phyloP scores from a whole-genome alignment of 2,113 vertebrate species.

The Pterocles burchelli region DNA sequence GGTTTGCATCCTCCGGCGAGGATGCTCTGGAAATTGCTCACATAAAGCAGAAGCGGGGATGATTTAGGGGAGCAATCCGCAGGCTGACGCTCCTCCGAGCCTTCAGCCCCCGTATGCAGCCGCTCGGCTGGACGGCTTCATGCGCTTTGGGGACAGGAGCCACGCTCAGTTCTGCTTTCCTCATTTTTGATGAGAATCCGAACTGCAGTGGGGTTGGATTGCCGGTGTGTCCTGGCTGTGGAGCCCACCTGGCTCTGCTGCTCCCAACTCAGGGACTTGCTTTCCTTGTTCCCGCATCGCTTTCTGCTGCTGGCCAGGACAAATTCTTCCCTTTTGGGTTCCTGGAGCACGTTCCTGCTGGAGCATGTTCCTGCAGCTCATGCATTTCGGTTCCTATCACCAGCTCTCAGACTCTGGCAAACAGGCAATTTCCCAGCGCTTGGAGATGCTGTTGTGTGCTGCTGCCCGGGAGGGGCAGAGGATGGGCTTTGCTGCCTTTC shows the following conservation, averaged over 20 bases:
- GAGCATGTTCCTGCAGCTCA: background rate
- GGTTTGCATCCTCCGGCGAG: rapidly evolving
- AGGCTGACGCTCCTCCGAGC: background rate
- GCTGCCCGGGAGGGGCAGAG: background rate
- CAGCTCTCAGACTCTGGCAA: background rate
- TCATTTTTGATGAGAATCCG: background rate
- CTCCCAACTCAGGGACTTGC: background rate
- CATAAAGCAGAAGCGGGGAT: background rate
- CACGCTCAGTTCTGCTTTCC: background rate
- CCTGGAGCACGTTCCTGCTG: background rate
- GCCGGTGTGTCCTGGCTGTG: background rate
- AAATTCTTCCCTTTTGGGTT: background rate
- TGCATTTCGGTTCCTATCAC: background rate
- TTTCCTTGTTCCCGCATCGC: background rate
- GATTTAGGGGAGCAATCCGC: background rate
- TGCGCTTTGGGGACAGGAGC: rapidly evolving
- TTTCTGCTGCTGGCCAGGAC: background rate
- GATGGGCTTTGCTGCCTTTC: background rate
- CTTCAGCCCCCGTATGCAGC: background rate
- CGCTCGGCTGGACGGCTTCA: background rate
- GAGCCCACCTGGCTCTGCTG: background rate
- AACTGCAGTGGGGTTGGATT: background rate
- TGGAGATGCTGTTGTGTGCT: background rate
- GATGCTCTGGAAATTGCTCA: background rate
- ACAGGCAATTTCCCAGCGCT: background rate